Evolutionary conservation across 2,797 vertebrate genomes (phyloP).

Genomic region (Poecilia velifera): DNA sequence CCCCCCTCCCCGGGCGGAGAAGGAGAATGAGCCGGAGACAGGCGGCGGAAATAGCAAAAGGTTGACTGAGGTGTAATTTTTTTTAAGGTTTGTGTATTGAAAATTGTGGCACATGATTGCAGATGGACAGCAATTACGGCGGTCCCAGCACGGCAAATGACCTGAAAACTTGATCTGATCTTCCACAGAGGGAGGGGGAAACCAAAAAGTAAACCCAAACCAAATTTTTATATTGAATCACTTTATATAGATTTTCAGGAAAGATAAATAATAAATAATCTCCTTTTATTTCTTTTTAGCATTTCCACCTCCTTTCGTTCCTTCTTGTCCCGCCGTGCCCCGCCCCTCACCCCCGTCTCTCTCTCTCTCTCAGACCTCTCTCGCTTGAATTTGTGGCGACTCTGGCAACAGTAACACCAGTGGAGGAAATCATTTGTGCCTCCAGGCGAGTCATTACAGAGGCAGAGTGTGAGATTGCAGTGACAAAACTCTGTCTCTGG

Average conservation of each 20-base stretch:
- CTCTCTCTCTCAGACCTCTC: conserved; percentile 28
- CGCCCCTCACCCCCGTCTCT: no score
- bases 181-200: conserved; percentile 15
- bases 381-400: conserved; percentile 73
- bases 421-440: conserved; percentile 93
- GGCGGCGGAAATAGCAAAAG: conserved; percentile 17
- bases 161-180: conserved; percentile 28
- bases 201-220: conserved; percentile 20
- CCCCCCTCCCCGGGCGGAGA: conserved; percentile 9
- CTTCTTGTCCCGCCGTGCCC: conserved; percentile 5
- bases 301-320: neutral
- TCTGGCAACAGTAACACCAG: conserved; percentile 87
- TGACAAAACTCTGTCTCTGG: conserved; percentile 80
- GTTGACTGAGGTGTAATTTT: conserved; percentile 27
- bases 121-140: conserved; percentile 50
- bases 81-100: conserved; percentile 48
- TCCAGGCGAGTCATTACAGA: conserved; percentile 94
- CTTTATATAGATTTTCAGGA: conserved; percentile 8
- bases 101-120: conserved; percentile 59
- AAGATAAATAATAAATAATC: conserved; percentile 26
- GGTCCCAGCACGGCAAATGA: conserved; percentile 62
- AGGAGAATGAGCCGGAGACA: conserved; percentile 24
- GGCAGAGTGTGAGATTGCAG: conserved; percentile 78
- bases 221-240: conserved; percentile 14
- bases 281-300: conserved; percentile 20